These are phyloP conservation scores for Gobio gobio DNA, from an alignment of 2,113 vertebrate genomes.

Conservation along the genomic window DNA sequence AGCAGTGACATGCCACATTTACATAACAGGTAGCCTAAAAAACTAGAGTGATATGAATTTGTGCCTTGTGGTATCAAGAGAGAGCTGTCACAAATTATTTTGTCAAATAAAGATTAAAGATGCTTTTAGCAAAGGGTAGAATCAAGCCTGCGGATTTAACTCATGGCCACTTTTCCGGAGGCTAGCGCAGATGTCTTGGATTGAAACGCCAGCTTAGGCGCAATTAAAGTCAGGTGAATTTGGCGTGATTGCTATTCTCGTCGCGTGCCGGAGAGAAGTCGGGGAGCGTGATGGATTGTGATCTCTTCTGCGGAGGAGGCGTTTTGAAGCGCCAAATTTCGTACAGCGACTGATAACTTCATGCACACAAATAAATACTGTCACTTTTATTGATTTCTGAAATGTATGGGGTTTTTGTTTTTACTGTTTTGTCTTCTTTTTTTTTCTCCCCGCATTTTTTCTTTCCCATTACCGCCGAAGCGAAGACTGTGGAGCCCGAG, in stretches of 20 bases:
- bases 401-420: conserved; percentile 1
- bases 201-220: conserved; percentile 58
- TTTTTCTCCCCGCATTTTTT: neutral
- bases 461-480: conserved; percentile 12
- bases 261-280: conserved; percentile 63
- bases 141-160: conserved; percentile 48
- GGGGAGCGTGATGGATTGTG: conserved; percentile 77
- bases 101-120: conserved; percentile 67
- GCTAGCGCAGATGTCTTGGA: conserved; percentile 61
- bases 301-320: conserved; percentile 73
- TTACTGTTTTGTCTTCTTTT: conserved; percentile 35
- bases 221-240: conserved; percentile 81
- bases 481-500: conserved; percentile 50
- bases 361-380: conserved; percentile 84
- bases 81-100: conserved; percentile 61
- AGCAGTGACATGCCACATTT: conserved; percentile 48
- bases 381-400: conserved; percentile 78
- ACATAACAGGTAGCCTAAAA: conserved; percentile 52
- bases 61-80: conserved; percentile 47
- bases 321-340: conserved; percentile 73
- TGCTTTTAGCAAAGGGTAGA: conserved; percentile 43
- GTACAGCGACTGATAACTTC: conserved; percentile 82
- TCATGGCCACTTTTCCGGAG: conserved; percentile 39
- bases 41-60: conserved; percentile 50
- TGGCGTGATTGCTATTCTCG: conserved; percentile 76